These are phyloP conservation scores for Oxycera nigricornis DNA, from an alignment of 2,888 invertebrate genomes.

Conservation along the genomic window DNA sequence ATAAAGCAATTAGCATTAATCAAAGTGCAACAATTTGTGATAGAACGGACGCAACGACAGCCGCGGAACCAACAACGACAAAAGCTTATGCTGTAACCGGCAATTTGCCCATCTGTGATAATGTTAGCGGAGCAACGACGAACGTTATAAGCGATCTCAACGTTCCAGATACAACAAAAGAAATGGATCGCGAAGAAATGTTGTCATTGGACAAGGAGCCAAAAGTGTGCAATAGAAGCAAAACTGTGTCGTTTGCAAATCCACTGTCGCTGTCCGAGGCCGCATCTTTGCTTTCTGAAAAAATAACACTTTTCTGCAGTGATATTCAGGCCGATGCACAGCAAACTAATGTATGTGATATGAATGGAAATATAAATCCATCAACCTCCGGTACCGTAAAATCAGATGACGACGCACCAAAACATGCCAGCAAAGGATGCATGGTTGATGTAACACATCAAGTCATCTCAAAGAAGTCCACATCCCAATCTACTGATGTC, in stretches of 20 bases:
- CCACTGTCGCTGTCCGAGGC: not conserved
- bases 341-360: no score
- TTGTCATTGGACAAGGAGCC: not conserved
- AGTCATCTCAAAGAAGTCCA: no score
- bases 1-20: conserved; percentile 32
- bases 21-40: conserved; percentile 34
- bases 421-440: no score
- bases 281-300: not conserved
- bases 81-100: conserved; percentile 6
- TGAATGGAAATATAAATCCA: no score
- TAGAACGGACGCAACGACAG: conserved; percentile 8
- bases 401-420: no score
- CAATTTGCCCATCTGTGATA: conserved; percentile 38
- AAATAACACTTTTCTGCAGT: not conserved
- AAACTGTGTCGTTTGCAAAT: not conserved
- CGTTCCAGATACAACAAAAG: not conserved
- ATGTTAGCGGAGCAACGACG: conserved; percentile 3
- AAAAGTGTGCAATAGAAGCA: not conserved
- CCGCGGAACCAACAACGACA: not conserved
- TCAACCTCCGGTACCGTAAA: no score
- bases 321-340: not conserved
- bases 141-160: not conserved
- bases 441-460: no score
- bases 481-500: no score
- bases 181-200: not conserved